A percentile compares a stretch with the other conserved stretches of the same genome.
Conservation (phyloP, 2,113 vertebrate species). For the Paedocypris sp. region DNA sequence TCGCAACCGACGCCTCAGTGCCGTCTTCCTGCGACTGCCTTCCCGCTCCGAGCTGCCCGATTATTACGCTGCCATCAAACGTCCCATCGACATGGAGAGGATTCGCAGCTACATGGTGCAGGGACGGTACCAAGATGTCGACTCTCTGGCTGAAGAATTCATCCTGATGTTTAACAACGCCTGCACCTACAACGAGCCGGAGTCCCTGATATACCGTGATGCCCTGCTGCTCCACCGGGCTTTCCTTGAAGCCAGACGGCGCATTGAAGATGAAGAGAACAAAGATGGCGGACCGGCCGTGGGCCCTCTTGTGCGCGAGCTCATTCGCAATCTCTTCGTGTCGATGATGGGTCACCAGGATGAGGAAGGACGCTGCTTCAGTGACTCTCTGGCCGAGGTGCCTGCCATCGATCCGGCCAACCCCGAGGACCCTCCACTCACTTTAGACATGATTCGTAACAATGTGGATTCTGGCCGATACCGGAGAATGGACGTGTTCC, state of each 20-base stretch:
- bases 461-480: constrained; percentile 91
- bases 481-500: constrained; percentile 85
- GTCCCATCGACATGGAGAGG: constrained; percentile 94
- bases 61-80: constrained; percentile 97
- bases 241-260: constrained; percentile 81
- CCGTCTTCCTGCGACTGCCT: constrained; percentile 88
- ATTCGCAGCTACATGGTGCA: constrained; percentile 88
- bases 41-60: constrained; percentile 91
- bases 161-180: constrained; percentile 98
- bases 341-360: constrained; percentile 96
- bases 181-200: constrained; percentile 94
- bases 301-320: constrained; percentile 80
- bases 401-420: constrained; percentile 79
- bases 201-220: constrained; percentile 96
- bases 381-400: constrained; percentile 94
- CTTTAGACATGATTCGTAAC: constrained; percentile 83
- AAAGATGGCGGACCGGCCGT: constrained; percentile 66
- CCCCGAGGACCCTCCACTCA: constrained; percentile 77
- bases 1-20: constrained; percentile 84
- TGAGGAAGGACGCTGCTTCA: constrained; percentile 93
- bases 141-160: constrained; percentile 91
- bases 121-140: constrained; percentile 92
- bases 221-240: constrained; percentile 90
- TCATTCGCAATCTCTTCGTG: constrained; percentile 93
- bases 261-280: constrained; percentile 84